A percentile compares a stretch with the other conserved stretches of the same genome.
These are phyloP conservation scores for Paragorgia papillata DNA, from an alignment of 92 coral and sea anemone genomes.

Conservation along the genomic window DNA sequence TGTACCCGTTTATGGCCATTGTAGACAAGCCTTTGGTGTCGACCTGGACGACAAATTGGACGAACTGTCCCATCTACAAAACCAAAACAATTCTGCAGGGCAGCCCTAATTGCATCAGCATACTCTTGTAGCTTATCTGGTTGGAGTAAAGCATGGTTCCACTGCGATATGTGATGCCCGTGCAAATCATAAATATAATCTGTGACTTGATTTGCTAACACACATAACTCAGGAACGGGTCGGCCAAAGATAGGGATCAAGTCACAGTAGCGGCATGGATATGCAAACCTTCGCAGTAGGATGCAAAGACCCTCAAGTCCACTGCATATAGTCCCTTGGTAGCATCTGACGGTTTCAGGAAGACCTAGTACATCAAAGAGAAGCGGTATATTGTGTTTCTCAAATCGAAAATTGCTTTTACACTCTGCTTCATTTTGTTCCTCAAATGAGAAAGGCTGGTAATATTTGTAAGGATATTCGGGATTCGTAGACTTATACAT, in stretches of 20 bases:
- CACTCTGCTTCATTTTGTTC: constrained; percentile 16
- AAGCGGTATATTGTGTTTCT: background rate
- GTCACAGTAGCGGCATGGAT: constrained; percentile 21
- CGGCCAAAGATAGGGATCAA: constrained; percentile 7
- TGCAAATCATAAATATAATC: background rate
- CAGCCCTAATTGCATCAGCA: constrained; percentile 29
- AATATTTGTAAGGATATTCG: constrained; percentile 16
- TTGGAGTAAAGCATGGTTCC: constrained; percentile 1
- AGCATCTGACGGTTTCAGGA: constrained; percentile 14
- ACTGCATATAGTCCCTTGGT: constrained; percentile 11
- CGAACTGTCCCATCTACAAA: constrained; percentile 20
- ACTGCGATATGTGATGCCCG: background rate
- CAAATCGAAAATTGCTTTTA: constrained; percentile 5
- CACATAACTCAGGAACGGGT: constrained; percentile 18
- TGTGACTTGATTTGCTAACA: constrained; percentile 18
- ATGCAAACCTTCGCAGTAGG: constrained; percentile 1
- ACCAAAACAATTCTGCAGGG: constrained; percentile 23
- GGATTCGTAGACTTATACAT: background rate
- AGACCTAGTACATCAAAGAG: constrained; percentile 1
- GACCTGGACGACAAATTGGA: constrained; percentile 27
- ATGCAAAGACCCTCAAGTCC: constrained; percentile 30
- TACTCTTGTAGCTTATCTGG: constrained; percentile 15
- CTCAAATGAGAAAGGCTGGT: background rate
- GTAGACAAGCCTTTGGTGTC: background rate
- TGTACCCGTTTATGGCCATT: constrained; percentile 30